Evolutionary conservation across 2,888 invertebrate species (phyloP).

Genomic region (Synanthedon vespiformis): DNA sequence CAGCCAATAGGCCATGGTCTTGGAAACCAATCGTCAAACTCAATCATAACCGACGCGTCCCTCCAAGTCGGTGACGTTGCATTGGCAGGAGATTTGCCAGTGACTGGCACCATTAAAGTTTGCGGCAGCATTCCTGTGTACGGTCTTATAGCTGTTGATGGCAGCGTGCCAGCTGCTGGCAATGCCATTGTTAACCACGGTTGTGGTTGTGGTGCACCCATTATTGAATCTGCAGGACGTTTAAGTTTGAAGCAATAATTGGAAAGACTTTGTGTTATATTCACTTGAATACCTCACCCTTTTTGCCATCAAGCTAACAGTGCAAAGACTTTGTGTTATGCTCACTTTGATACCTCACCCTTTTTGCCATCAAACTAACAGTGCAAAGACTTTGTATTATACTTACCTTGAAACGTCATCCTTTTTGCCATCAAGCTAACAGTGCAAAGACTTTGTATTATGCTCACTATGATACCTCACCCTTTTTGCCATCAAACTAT

Average conservation of each 20-base stretch:
- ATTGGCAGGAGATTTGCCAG: conserved; percentile 39
- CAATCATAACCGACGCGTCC: conserved; percentile 39
- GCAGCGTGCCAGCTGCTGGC: conserved; percentile 38
- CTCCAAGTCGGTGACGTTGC: conserved; percentile 44
- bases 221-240: conserved; percentile 13
- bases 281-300: neutral
- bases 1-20: neutral
- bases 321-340: neutral
- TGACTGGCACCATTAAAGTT: conserved; percentile 44
- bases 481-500: no score
- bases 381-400: neutral
- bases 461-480: neutral
- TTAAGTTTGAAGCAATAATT: conserved; percentile 4
- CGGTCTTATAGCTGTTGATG: conserved; percentile 43
- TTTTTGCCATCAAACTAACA: no score
- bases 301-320: no score
- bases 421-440: no score
- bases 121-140: conserved; percentile 51
- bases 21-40: conserved; percentile 16
- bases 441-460: neutral
- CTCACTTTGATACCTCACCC: neutral
- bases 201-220: conserved; percentile 18
- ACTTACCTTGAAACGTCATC: neutral
- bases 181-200: conserved; percentile 31
- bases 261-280: neutral